Evolutionary conservation across 2,797 vertebrate genomes (phyloP).

Genomic region (Melanotaenia pygmaea): DNA sequence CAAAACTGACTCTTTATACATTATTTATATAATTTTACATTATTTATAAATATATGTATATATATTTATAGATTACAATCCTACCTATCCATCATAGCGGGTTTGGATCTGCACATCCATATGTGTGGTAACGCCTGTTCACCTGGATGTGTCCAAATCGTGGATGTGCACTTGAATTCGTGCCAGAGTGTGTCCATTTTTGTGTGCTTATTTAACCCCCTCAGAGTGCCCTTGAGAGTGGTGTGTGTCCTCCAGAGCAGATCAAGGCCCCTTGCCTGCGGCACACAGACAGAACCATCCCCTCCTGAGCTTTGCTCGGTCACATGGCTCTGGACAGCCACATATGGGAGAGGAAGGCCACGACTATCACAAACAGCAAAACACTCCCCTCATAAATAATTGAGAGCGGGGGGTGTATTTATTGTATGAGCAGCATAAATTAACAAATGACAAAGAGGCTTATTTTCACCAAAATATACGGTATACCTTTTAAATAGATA

Average conservation of each 20-base stretch:
- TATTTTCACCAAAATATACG: constrained; percentile 35
- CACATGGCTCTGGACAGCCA: constrained; percentile 65
- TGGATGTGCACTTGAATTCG: constrained; percentile 1
- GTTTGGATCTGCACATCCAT: neutral
- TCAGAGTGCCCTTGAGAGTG: constrained; percentile 64
- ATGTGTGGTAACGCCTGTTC: neutral
- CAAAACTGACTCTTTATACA: constrained; percentile 69
- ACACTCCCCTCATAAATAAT: constrained; percentile 28
- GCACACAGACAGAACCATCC: constrained; percentile 61
- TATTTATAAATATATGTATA: constrained; percentile 46
- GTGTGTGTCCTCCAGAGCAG: constrained; percentile 68
- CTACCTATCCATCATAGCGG: constrained; percentile 1
- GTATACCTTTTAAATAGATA: constrained; percentile 29
- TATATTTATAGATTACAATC: constrained; percentile 23
- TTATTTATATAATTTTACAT: constrained; percentile 71
- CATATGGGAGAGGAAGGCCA: constrained; percentile 45
- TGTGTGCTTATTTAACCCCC: constrained; percentile 32
- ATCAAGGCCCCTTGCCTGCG: constrained; percentile 62
- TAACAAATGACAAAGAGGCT: constrained; percentile 26
- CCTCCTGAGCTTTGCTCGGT: constrained; percentile 62
- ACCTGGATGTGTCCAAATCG: constrained; percentile 25
- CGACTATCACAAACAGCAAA: constrained; percentile 25
- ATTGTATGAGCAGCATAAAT: constrained; percentile 4
- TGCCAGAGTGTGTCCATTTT: constrained; percentile 2
- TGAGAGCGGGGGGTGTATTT: constrained; percentile 28